Percentiles rank a stretch among this genome's conserved stretches.
Conservation (phyloP, 1,140 invertebrate species). For the Zaprionus nigranus region DNA sequence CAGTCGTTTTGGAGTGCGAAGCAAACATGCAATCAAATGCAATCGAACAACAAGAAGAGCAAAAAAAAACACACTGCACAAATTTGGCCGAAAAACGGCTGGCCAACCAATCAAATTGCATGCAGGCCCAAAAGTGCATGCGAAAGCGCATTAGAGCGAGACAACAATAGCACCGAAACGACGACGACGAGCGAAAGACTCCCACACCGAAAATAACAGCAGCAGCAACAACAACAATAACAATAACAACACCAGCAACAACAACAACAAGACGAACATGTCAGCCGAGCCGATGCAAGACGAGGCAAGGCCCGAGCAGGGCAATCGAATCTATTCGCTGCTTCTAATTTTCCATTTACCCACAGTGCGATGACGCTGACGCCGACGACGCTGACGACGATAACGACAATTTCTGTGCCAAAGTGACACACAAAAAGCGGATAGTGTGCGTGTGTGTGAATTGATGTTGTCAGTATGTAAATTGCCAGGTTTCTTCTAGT, state of each 20-base stretch:
- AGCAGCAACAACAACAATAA: constrained; percentile 30
- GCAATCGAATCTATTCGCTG: constrained; percentile 79
- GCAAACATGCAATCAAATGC: constrained; percentile 80
- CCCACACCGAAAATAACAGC: constrained; percentile 67
- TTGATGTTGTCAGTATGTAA: constrained; percentile 79
- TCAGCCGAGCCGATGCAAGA: constrained; percentile 52
- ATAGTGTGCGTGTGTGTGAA: constrained; percentile 34
- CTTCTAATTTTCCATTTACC: constrained; percentile 69
- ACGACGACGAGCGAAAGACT: constrained; percentile 32
- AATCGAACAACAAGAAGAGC: constrained; percentile 59
- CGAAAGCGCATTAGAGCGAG: constrained; percentile 79
- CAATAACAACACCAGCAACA: constrained; percentile 41
- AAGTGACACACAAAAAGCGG: constrained; percentile 74
- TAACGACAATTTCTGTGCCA: constrained; percentile 77
- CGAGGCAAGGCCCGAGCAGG: constrained; percentile 51
- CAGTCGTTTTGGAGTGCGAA: constrained; percentile 44
- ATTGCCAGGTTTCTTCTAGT: constrained; percentile 65
- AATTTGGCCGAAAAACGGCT: constrained; percentile 71
- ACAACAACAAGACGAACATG: constrained; percentile 36
- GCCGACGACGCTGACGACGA: constrained; percentile 68
- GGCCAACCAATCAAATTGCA: constrained; percentile 76
- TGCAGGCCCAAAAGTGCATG: constrained; percentile 78
- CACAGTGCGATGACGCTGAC: constrained; percentile 62
- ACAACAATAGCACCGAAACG: constrained; percentile 76
- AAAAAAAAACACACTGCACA: constrained; percentile 26